Evolutionary conservation across 2,113 vertebrate genomes (phyloP).

Genomic region (Prietella phreatophila): DNA sequence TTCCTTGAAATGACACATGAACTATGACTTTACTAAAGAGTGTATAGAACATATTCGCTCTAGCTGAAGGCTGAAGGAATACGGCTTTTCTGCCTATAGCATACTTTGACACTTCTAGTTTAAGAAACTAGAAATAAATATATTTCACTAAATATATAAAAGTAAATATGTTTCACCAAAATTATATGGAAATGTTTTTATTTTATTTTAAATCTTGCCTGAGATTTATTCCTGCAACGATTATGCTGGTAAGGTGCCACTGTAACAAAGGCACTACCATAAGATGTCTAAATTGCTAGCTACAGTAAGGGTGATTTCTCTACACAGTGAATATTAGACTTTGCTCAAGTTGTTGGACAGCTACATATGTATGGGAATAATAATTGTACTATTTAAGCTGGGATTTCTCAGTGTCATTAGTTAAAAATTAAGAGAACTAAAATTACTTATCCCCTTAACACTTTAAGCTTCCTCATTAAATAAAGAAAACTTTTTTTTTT

Average conservation of each 20-base stretch:
- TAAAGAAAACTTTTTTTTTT: background rate
- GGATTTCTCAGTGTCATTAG: background rate
- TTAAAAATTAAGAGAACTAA: background rate
- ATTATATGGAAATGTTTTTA: no score
- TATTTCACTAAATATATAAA: background rate
- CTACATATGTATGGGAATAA: background rate
- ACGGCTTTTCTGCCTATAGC: background rate
- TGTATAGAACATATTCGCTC: background rate
- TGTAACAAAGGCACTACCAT: no score
- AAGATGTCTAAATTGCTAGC: background rate
- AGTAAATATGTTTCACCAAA: background rate
- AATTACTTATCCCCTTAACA: background rate
- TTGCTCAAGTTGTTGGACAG: background rate
- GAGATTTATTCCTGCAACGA: no score
- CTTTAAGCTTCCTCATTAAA: background rate
- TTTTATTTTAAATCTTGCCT: no score
- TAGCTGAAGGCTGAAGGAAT: background rate
- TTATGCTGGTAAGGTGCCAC: no score
- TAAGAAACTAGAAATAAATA: background rate
- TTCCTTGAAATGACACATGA: background rate
- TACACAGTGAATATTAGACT: background rate
- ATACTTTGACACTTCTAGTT: background rate
- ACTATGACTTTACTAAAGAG: background rate
- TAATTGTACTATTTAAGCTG: background rate
- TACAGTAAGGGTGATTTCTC: background rate